Evolutionary conservation across 2,888 invertebrate genomes (phyloP).

Genomic region (Rapana venosa): DNA sequence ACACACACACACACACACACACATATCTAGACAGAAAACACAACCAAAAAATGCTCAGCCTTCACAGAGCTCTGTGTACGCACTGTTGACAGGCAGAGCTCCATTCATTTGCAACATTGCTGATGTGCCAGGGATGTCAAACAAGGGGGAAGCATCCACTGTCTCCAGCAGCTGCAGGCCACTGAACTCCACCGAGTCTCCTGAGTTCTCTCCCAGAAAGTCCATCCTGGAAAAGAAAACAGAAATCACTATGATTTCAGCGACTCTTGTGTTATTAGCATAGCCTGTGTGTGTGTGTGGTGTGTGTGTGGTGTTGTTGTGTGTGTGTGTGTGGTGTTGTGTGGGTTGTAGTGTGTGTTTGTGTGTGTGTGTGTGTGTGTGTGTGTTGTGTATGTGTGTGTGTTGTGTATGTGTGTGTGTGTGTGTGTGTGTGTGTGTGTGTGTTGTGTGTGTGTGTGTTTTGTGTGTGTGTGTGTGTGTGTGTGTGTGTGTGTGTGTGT

Average conservation of each 20-base stretch:
- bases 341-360: neutral
- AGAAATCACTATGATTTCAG: neutral
- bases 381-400: too few species aligned
- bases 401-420: too few species aligned
- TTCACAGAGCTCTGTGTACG: neutral
- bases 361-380: neutral
- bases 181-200: slow-evolving; percentile 41
- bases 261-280: neutral
- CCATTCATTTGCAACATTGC: neutral
- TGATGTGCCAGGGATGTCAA: neutral
- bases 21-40: neutral
- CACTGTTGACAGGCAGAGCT: neutral
- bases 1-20: too few species aligned
- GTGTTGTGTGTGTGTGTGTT: too few species aligned
- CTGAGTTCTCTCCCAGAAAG: slow-evolving; percentile 35
- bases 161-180: neutral
- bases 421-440: too few species aligned
- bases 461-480: too few species aligned
- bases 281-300: neutral
- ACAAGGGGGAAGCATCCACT: neutral
- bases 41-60: too few species aligned
- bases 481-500: too few species aligned
- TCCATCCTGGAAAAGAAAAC: slow-evolving; percentile 32
- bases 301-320: too few species aligned
- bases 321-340: too few species aligned